Conservation (phyloP, 2,113 vertebrate genomes). For the Megalops atlanticus region DNA sequence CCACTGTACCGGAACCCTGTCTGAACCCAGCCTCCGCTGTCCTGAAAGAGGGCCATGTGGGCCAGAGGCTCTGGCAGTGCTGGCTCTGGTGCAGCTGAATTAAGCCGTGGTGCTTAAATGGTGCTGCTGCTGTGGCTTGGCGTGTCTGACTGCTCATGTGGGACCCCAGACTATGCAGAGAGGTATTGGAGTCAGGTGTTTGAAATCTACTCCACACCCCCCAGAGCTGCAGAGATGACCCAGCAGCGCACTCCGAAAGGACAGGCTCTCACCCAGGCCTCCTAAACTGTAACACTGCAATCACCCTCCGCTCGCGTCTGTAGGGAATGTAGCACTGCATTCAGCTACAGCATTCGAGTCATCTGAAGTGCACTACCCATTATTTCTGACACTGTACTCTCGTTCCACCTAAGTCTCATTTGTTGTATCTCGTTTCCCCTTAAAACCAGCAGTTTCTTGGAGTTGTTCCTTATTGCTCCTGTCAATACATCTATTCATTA, state of each 20-base stretch:
- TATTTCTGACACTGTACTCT: no score
- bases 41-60: background rate
- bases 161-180: background rate
- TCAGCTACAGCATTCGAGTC: no score
- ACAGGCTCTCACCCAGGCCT: background rate
- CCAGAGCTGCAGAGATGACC: background rate
- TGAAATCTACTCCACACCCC: background rate
- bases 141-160: background rate
- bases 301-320: background rate
- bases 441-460: no score
- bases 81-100: background rate
- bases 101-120: background rate
- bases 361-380: no score
- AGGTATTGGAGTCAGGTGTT: background rate
- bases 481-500: no score
- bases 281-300: background rate
- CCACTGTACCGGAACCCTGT: background rate
- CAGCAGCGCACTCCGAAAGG: background rate
- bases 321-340: background rate
- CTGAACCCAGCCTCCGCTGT: background rate
- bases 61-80: background rate
- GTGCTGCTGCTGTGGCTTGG: background rate
- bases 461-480: no score
- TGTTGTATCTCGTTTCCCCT: no score
- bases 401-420: no score